Conservation (phyloP, 2,797 vertebrate species). For the Onychomys torridus region DNA sequence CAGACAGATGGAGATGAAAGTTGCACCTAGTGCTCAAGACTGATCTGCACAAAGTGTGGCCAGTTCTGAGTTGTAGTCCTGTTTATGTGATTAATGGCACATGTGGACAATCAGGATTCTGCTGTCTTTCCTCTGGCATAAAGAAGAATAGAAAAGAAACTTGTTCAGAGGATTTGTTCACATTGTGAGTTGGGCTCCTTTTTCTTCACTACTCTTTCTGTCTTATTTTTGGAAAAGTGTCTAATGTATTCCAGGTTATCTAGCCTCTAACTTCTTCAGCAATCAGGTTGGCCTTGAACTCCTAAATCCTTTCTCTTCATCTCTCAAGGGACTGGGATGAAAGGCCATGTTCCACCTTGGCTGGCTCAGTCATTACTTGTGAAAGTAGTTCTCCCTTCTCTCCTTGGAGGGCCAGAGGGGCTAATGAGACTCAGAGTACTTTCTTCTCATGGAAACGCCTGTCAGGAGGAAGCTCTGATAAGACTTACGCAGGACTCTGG, state of each 20-base stretch:
- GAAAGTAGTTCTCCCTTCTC: neutral
- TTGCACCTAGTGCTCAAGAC: conserved; percentile 16
- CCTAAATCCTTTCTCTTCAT: neutral
- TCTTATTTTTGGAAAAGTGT: neutral
- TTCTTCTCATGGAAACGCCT: neutral
- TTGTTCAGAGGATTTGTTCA: neutral
- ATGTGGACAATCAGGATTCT: neutral
- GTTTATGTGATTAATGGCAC: neutral
- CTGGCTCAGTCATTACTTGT: neutral
- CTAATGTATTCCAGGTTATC: neutral
- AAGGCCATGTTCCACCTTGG: accelerated
- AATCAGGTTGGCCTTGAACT: neutral
- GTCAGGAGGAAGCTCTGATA: neutral
- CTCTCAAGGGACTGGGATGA: no score
- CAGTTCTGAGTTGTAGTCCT: neutral
- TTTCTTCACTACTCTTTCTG: neutral
- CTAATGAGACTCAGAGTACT: no score
- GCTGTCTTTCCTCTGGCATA: neutral
- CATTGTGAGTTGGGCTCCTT: neutral
- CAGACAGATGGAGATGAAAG: conserved; percentile 17
- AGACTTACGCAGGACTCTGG: neutral
- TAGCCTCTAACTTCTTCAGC: neutral
- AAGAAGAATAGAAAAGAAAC: conserved; percentile 12
- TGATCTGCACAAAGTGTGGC: neutral
- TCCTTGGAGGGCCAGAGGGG: neutral